phyloP scores from a whole-genome alignment of 2,113 vertebrate species.

The Camarhynchus parvulus region DNA sequence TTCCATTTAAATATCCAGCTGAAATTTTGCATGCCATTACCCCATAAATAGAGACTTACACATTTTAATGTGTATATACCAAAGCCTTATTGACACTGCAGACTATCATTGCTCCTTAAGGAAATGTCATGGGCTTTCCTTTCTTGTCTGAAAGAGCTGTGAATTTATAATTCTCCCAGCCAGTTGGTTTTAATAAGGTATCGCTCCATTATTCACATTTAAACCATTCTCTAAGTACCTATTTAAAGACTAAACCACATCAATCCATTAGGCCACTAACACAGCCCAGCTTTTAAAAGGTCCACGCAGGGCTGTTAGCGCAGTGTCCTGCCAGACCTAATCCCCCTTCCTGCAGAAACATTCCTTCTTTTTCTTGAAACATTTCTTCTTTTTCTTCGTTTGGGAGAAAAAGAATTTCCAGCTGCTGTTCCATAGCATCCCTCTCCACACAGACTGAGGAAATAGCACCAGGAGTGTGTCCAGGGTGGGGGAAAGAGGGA shows the following conservation, averaged over 20 bases:
- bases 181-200: conserved; percentile 40
- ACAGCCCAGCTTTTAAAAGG: conserved; percentile 15
- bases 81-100: conserved; percentile 44
- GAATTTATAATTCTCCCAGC: conserved; percentile 49
- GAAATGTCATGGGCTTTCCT: conserved; percentile 53
- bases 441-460: background rate
- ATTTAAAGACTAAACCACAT: conserved; percentile 40
- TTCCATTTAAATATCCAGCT: background rate
- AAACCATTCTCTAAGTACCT: conserved; percentile 21
- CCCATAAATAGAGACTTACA: background rate
- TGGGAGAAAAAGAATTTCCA: background rate
- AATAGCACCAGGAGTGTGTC: background rate
- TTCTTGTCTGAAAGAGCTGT: conserved; percentile 42
- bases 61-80: background rate
- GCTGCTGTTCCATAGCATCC: background rate
- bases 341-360: background rate
- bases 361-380: background rate
- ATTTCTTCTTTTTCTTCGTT: background rate
- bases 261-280: conserved; percentile 31
- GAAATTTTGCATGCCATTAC: conserved; percentile 16
- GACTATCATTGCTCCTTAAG: conserved; percentile 47
- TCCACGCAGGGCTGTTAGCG: background rate
- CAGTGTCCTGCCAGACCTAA: conserved; percentile 30
- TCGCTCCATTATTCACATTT: background rate
- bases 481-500: background rate